Conservation (phyloP, 1,140 invertebrate genomes). For the Eupeodes corollae region DNA sequence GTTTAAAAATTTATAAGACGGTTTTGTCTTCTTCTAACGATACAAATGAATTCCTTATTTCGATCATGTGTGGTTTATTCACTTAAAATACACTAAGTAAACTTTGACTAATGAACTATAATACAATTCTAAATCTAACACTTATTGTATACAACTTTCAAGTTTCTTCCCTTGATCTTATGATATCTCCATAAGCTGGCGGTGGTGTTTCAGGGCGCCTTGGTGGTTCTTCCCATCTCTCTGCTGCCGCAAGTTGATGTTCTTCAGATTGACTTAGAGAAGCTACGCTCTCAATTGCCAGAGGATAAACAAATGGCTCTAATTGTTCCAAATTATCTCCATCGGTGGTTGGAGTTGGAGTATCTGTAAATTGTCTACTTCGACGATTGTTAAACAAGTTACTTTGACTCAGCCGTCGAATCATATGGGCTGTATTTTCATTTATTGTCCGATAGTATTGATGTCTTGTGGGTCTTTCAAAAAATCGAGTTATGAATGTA, state of each 20-base stretch:
- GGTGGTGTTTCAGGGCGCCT: constrained; percentile 28
- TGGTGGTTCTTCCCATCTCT: constrained; percentile 3
- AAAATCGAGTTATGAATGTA: constrained; percentile 22
- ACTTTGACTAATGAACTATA: too few species aligned
- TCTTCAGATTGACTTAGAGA: background rate
- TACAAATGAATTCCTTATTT: too few species aligned
- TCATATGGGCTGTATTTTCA: constrained; percentile 30
- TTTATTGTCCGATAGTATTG: constrained; percentile 32
- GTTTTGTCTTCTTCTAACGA: too few species aligned
- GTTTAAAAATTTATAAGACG: too few species aligned
- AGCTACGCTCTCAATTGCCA: background rate
- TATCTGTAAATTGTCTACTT: constrained; percentile 6
- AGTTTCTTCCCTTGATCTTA: background rate
- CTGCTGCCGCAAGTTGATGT: background rate
- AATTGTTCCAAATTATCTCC: too few species aligned
- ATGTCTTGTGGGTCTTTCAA: constrained; percentile 26
- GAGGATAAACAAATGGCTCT: background rate
- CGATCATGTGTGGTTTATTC: too few species aligned
- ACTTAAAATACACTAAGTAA: too few species aligned
- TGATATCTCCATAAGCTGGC: constrained; percentile 26
- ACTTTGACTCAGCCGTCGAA: constrained; percentile 29
- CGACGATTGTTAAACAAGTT: constrained; percentile 24
- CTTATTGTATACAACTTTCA: too few species aligned
- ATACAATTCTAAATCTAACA: too few species aligned
- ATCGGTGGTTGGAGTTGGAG: background rate